phyloP scores from a whole-genome alignment of 2,113 vertebrate genomes.

The mouse (Mus musculus) region DNA sequence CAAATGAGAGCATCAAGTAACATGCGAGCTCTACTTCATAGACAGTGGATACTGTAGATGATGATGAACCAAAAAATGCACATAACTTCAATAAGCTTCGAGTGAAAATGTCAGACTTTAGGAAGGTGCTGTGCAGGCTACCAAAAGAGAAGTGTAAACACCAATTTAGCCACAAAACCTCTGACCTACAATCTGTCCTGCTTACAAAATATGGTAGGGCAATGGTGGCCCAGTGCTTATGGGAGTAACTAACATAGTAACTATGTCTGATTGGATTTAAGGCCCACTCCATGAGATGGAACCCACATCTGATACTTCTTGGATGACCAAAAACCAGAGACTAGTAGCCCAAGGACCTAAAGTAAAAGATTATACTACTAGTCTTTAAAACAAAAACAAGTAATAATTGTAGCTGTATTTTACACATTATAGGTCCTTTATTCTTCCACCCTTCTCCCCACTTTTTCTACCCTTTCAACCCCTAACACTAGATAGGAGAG shows the following conservation, averaged over 20 bases:
- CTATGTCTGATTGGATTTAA: neutral
- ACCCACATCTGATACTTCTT: neutral
- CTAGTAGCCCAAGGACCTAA: neutral
- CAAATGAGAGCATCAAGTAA: neutral
- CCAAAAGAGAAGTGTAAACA: neutral
- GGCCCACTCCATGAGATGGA: neutral
- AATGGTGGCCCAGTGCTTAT: neutral
- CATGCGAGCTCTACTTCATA: neutral
- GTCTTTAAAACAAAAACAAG: neutral
- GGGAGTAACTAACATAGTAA: neutral
- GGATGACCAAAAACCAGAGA: neutral
- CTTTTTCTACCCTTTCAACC: too few species aligned
- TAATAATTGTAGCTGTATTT: too few species aligned
- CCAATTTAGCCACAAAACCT: neutral
- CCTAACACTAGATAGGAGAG: too few species aligned
- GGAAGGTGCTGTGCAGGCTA: neutral
- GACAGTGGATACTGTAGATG: neutral
- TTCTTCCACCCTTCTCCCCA: too few species aligned
- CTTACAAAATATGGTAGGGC: neutral
- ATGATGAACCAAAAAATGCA: neutral
- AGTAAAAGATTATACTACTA: neutral
- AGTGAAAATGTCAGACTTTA: neutral
- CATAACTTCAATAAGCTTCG: neutral
- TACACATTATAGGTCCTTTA: too few species aligned
- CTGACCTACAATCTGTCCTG: neutral